Base-by-base conservation (phyloP, 2,888 invertebrate species). In the Oegoconia quadripuncta region DNA sequence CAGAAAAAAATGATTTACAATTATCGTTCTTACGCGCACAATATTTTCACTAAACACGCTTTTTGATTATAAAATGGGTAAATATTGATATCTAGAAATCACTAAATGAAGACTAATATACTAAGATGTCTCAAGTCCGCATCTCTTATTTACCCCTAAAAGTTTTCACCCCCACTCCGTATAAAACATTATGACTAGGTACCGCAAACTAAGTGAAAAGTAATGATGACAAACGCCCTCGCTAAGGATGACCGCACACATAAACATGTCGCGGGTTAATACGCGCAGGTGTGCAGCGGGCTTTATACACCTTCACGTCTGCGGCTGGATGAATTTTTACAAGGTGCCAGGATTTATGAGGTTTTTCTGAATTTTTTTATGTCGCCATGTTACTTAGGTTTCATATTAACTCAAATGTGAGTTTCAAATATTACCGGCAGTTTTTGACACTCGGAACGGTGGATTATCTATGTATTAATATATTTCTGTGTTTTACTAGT, bases 161-260 rank as follows among this genome's bases (percentile, higher is more conserved):
- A 22, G 9, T 22, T 22, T 22, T 9, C 6, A 22, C 2, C 22
- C 9, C 8, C 22, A 9, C 9, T 7, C 8, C 7, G 22, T 22
- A 22, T 9, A 9, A 9, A 22, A 22, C 7, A 29, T 15, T 7
- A 14, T 7, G 17, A 25, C 26, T 6, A 20, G 8, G 20, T 3
- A 6, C 3, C 17, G 17, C 23, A 15, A 41, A 23, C 41, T 51
- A 47, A 51, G 48, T 47, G 40, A 41, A 46, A 48, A 44, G 25
- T 49, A 46, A 51, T 43, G 48, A 51, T 49, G 48, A 51, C 45
- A 49, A 41, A 51, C 43, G 29, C 30, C 41, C 34, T n/a, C 30
- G 39, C 32, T 37, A 41, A 47, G 44, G 39, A 40, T 50, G 52
- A 50, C 52, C 50, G 46, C 38, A 48, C 48, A 46, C 42, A 50